Evolutionary conservation across 2,797 vertebrate genomes (phyloP).

Genomic region (Emys orbicularis): DNA sequence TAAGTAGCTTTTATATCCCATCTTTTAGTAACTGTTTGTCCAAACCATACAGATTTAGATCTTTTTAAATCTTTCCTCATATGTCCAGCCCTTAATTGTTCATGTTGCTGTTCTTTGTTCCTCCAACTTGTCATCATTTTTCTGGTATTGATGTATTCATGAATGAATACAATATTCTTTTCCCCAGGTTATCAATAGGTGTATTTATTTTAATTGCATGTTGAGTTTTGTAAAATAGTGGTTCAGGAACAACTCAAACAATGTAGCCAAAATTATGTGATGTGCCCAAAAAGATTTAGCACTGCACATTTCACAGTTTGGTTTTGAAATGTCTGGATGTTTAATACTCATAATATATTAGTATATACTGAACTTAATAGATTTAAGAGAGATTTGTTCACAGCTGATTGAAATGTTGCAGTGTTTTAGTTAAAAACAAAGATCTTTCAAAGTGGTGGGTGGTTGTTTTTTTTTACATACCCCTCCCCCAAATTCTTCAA

Average conservation of each 20-base stretch:
- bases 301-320: conserved; percentile 19
- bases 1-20: neutral
- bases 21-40: neutral
- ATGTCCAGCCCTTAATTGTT: neutral
- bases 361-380: neutral
- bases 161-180: conserved; percentile 1
- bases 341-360: neutral
- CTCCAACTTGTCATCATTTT: neutral
- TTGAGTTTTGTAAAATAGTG: neutral
- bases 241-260: neutral
- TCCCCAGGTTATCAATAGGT: neutral
- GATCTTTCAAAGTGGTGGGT: neutral
- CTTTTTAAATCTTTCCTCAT: neutral
- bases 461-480: neutral
- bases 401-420: neutral
- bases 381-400: conserved; percentile 37
- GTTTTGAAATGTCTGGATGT: neutral
- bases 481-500: neutral
- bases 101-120: conserved; percentile 1
- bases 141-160: conserved; percentile 1
- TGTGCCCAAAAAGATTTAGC: neutral
- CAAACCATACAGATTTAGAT: neutral
- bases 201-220: neutral
- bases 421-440: neutral
- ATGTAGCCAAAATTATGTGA: neutral